Evolutionary conservation across 2,888 invertebrate genomes (phyloP).

Genomic region (Eupithecia centaureata): DNA sequence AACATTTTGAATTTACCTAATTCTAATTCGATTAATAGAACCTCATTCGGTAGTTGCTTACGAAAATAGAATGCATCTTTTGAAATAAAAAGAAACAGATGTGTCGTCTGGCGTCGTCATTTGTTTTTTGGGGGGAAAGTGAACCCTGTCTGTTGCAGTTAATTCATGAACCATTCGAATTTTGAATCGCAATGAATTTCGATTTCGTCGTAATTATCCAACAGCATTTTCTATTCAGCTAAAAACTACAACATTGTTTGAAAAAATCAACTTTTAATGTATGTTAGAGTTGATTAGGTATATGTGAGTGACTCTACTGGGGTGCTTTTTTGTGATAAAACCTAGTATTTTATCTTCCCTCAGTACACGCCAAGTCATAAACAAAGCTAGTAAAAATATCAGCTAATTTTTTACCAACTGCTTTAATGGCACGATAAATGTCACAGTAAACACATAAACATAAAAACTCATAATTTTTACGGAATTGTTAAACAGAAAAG

Average conservation of each 20-base stretch:
- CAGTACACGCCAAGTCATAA: slow-evolving; percentile 37
- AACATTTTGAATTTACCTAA: neutral
- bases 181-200: neutral
- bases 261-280: too few species aligned
- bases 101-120: neutral
- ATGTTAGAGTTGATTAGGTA: too few species aligned
- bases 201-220: neutral
- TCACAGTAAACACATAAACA: slow-evolving; percentile 49
- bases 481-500: slow-evolving; percentile 68
- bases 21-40: neutral
- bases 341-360: slow-evolving; percentile 32
- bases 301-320: slow-evolving; percentile 1
- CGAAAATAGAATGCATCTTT: neutral
- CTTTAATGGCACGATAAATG: slow-evolving; percentile 46
- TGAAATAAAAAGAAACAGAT: neutral
- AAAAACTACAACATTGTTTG: too few species aligned
- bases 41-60: neutral
- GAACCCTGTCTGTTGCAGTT: neutral
- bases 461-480: slow-evolving; percentile 62
- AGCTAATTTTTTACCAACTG: slow-evolving; percentile 42
- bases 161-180: neutral
- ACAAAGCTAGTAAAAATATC: slow-evolving; percentile 43
- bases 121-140: neutral
- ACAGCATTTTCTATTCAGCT: neutral
- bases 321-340: slow-evolving; percentile 1